Conservation (phyloP, 2,888 invertebrate genomes). For the Xestia c-nigrum region DNA sequence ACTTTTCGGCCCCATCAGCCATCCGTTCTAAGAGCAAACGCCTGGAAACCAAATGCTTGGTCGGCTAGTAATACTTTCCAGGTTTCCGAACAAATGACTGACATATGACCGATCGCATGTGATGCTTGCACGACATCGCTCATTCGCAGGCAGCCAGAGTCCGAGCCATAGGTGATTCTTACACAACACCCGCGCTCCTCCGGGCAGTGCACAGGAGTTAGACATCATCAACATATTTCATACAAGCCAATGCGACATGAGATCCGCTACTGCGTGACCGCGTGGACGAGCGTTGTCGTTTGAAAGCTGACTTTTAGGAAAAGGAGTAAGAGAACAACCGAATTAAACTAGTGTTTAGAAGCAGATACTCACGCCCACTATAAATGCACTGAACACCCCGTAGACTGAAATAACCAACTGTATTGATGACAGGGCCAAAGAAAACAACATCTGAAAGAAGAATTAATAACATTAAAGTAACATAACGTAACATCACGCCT, state of each 20-base stretch:
- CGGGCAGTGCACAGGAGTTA: too few species aligned
- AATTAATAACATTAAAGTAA: not conserved
- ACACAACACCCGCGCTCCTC: too few species aligned
- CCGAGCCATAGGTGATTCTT: too few species aligned
- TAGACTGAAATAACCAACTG: constrained; percentile 25
- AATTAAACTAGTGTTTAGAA: not conserved
- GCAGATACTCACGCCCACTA: constrained; percentile 15
- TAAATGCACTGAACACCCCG: not conserved
- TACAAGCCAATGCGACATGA: not conserved
- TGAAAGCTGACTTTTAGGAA: not conserved
- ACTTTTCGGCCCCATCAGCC: too few species aligned
- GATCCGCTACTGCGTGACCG: not conserved
- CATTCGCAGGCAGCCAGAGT: too few species aligned
- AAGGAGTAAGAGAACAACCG: not conserved
- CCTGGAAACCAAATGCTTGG: too few species aligned
- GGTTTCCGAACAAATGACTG: too few species aligned
- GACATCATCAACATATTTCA: not conserved
- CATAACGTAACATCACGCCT: not conserved
- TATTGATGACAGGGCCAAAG: constrained; percentile 20
- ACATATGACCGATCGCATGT: not conserved
- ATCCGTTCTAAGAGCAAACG: too few species aligned
- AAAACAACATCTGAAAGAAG: constrained; percentile 37
- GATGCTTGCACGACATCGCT: too few species aligned
- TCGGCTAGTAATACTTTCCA: too few species aligned
- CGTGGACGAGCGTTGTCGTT: too few species aligned